Evolutionary conservation across 2,113 vertebrate genomes (phyloP).

Genomic region (Percopsis transmontana): DNA sequence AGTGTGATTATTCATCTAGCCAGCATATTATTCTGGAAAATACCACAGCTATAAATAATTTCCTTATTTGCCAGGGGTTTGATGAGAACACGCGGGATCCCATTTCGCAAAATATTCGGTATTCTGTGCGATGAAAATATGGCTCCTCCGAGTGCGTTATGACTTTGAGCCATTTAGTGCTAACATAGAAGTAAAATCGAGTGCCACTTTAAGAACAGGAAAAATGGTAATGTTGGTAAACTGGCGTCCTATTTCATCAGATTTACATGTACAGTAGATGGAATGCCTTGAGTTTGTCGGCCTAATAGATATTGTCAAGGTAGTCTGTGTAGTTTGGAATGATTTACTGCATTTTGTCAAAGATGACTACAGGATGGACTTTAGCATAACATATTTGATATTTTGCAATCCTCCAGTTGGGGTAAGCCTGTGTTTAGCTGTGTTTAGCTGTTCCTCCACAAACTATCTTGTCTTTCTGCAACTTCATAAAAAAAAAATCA

Average conservation of each 20-base stretch:
- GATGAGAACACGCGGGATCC: conserved; percentile 62
- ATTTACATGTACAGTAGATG: conserved; percentile 44
- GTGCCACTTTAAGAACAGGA: conserved; percentile 32
- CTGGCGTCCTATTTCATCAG: conserved; percentile 25
- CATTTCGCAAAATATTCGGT: conserved; percentile 62
- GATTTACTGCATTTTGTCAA: no score
- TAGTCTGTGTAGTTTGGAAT: no score
- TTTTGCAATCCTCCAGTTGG: no score
- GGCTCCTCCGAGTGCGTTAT: conserved; percentile 59
- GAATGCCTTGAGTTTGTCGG: conserved; percentile 33
- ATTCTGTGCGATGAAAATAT: conserved; percentile 50
- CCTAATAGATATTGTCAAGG: no score
- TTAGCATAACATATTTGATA: no score
- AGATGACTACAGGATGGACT: no score
- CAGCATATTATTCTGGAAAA: conserved; percentile 68
- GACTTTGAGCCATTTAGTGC: conserved; percentile 58
- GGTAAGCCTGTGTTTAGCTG: no score
- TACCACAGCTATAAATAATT: conserved; percentile 51
- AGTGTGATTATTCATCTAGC: conserved; percentile 70
- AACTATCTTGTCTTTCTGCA: no score
- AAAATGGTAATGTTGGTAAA: conserved; percentile 23
- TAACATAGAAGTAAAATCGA: no score
- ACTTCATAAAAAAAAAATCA: no score
- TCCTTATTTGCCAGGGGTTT: conserved; percentile 63
- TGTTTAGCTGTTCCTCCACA: no score